Evolutionary conservation across 1,140 invertebrate genomes (phyloP).

Genomic region (Glomeris maerens): DNA sequence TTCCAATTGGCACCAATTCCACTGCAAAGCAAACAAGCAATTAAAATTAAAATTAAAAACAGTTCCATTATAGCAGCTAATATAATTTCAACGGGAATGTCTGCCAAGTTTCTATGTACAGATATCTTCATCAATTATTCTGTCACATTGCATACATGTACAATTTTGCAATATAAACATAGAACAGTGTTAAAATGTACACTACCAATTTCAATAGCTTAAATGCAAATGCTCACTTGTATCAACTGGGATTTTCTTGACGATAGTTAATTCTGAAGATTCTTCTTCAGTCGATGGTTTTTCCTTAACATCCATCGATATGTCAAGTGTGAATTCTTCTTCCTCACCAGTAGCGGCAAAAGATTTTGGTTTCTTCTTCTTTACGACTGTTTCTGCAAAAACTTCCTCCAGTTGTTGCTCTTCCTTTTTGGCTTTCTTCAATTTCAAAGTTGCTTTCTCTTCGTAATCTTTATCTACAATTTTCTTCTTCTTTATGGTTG

Average conservation of each 20-base stretch:
- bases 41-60: conserved; percentile 10
- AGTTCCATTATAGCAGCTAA: conserved; percentile 16
- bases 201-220: conserved; percentile 1
- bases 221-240: conserved; percentile 9
- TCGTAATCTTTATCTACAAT: conserved; percentile 23
- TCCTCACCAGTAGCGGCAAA: background rate
- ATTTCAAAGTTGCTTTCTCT: conserved; percentile 13
- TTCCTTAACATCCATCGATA: conserved; percentile 1
- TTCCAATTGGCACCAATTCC: conserved; percentile 38
- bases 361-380: conserved; percentile 7
- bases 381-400: conserved; percentile 13
- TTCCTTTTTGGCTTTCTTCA: conserved; percentile 17
- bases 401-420: conserved; percentile 14
- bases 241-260: conserved; percentile 16
- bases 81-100: conserved; percentile 11
- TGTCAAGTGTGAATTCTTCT: background rate
- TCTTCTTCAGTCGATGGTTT: conserved; percentile 13
- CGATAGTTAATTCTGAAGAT: conserved; percentile 10
- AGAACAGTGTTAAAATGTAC: conserved; percentile 13
- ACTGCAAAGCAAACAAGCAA: conserved; percentile 9
- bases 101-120: background rate
- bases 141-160: background rate
- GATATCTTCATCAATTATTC: background rate
- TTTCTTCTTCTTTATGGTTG: conserved; percentile 38
- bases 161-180: background rate